These are phyloP conservation scores for Motacilla alba DNA, from an alignment of 2,113 vertebrate species.

Conservation along the genomic window DNA sequence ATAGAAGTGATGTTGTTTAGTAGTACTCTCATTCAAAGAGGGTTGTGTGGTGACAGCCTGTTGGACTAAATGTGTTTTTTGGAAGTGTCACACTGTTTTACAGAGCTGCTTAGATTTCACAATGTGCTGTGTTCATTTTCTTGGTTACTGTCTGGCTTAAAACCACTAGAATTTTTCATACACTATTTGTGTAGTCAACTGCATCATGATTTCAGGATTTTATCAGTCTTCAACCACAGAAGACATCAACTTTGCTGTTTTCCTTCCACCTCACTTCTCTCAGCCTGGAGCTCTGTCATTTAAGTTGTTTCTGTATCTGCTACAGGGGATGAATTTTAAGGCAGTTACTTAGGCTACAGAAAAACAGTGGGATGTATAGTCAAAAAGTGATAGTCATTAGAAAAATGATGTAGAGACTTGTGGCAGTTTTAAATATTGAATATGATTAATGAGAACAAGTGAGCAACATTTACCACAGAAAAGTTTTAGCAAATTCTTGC, in stretches of 20 bases:
- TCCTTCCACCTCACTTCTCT: neutral
- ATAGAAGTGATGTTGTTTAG: neutral
- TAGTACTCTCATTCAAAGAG: neutral
- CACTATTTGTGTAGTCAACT: neutral
- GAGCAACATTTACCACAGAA: neutral
- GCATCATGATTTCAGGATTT: neutral
- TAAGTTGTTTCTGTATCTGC: neutral
- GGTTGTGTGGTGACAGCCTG: neutral
- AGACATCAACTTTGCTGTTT: neutral
- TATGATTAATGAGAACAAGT: conserved; percentile 41
- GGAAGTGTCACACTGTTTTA: neutral
- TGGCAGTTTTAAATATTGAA: neutral
- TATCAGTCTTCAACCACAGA: neutral
- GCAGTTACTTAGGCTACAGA: neutral
- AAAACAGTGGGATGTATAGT: neutral
- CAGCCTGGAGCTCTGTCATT: neutral
- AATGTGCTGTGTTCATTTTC: neutral
- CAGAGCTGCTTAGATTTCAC: neutral
- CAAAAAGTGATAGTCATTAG: conserved; percentile 18
- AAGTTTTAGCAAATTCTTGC: neutral
- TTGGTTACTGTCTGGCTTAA: neutral
- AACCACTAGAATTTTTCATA: neutral
- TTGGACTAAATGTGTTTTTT: neutral
- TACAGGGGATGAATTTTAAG: conserved; percentile 9
- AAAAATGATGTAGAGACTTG: neutral